These are phyloP conservation scores for Tragelaphus buxtoni DNA, from an alignment of 2,113 vertebrate species.

Conservation along the genomic window DNA sequence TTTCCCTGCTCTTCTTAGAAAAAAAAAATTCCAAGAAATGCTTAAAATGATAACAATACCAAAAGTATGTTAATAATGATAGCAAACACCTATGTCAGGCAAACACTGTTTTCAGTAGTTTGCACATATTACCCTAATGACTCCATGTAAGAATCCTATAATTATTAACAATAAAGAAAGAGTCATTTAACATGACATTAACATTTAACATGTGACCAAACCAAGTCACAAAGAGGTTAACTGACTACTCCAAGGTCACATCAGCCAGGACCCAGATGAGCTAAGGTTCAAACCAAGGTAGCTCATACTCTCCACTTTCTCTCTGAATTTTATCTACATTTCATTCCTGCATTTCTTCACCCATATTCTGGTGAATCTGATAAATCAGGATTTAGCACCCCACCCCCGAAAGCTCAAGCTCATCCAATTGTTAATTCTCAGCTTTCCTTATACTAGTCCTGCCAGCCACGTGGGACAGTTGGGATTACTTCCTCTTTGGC, in stretches of 20 bases:
- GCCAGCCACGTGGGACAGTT: accelerated
- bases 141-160: background rate
- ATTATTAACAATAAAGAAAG: background rate
- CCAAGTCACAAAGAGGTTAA: background rate
- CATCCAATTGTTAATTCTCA: accelerated
- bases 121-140: background rate
- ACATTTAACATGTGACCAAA: background rate
- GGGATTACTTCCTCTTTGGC: too few relatives aligned
- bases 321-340: background rate
- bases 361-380: background rate
- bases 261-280: background rate
- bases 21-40: background rate
- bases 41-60: background rate
- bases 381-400: background rate
- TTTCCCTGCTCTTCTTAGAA: background rate
- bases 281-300: background rate
- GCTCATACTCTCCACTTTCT: too few relatives aligned
- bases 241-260: background rate
- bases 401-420: accelerated
- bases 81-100: background rate
- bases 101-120: background rate
- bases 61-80: background rate
- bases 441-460: accelerated
- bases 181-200: background rate
- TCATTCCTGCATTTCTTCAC: background rate